phyloP scores from a whole-genome alignment of 2,797 vertebrate genomes.

The Arvicola amphibius region DNA sequence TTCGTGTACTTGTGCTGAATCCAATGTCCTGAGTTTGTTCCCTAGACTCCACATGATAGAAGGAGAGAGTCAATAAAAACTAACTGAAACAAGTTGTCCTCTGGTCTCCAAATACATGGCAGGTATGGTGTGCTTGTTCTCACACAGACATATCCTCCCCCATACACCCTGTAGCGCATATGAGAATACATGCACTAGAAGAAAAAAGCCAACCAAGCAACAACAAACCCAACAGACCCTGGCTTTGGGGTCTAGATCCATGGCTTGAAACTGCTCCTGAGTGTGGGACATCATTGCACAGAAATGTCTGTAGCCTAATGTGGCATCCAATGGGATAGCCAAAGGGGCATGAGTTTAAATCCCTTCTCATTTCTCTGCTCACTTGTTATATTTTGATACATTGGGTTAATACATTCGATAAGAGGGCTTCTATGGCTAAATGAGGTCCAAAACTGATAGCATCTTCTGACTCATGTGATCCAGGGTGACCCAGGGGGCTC shows the following conservation, averaged over 20 bases:
- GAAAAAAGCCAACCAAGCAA: not conserved
- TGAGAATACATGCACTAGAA: not conserved
- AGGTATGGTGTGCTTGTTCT: not conserved
- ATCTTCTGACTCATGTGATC: not conserved
- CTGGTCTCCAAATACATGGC: not conserved
- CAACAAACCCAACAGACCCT: not conserved
- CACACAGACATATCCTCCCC: not conserved
- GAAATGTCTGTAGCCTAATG: not conserved
- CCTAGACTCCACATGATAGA: not conserved
- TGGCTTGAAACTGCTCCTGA: not conserved
- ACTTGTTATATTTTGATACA: not conserved
- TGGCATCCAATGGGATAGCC: not conserved
- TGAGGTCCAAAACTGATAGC: not conserved
- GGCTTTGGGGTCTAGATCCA: not conserved
- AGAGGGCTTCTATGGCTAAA: not conserved
- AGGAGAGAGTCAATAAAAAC: not conserved
- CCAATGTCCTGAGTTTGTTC: not conserved
- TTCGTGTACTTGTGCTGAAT: not conserved
- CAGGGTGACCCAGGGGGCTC: not conserved
- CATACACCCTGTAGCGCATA: not conserved
- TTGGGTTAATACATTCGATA: not conserved
- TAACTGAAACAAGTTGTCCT: not conserved
- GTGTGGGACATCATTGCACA: not conserved
- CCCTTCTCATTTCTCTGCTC: not conserved
- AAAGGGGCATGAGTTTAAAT: not conserved